These are phyloP conservation scores for Trididemnum nubilum DNA, from an alignment of 23 tunicate genomes.

Conservation along the genomic window DNA sequence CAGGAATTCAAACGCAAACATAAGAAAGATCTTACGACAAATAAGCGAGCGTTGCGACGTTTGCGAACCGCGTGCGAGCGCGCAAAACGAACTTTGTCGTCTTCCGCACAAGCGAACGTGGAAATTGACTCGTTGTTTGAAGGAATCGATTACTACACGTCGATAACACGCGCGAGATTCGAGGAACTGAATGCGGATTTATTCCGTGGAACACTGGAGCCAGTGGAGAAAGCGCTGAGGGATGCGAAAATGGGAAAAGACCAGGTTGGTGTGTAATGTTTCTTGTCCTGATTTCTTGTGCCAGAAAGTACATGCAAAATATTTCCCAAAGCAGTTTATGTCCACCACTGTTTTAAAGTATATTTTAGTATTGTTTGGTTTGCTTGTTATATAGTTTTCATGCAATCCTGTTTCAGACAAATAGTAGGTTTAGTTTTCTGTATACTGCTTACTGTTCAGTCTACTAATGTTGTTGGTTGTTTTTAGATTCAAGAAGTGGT, in stretches of 20 bases:
- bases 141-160: slow-evolving; percentile 97
- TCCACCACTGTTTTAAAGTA: too few relatives aligned
- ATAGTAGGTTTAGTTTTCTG: too few relatives aligned
- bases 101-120: slow-evolving; percentile 64
- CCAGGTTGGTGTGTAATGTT: too few relatives aligned
- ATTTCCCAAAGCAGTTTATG: too few relatives aligned
- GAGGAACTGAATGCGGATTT: slow-evolving; percentile 88
- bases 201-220: slow-evolving; percentile 96
- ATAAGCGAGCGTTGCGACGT: slow-evolving; percentile 63
- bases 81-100: slow-evolving; percentile 87
- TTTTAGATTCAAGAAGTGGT: slow-evolving; percentile 85
- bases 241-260: slow-evolving; percentile 92
- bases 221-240: slow-evolving; percentile 93
- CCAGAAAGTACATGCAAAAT: too few relatives aligned
- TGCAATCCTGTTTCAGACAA: too few relatives aligned
- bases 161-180: slow-evolving; percentile 98
- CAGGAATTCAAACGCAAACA: slow-evolving; percentile 64
- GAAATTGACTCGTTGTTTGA: slow-evolving; percentile 98
- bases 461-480: not conserved
- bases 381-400: too few relatives aligned
- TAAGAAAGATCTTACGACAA: slow-evolving; percentile 56
- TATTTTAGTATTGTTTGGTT: too few relatives aligned
- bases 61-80: slow-evolving; percentile 85
- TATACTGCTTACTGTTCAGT: too few relatives aligned
- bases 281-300: too few relatives aligned